Conservation (phyloP, 2,888 invertebrate species). For the Drosophila prostipennis region DNA sequence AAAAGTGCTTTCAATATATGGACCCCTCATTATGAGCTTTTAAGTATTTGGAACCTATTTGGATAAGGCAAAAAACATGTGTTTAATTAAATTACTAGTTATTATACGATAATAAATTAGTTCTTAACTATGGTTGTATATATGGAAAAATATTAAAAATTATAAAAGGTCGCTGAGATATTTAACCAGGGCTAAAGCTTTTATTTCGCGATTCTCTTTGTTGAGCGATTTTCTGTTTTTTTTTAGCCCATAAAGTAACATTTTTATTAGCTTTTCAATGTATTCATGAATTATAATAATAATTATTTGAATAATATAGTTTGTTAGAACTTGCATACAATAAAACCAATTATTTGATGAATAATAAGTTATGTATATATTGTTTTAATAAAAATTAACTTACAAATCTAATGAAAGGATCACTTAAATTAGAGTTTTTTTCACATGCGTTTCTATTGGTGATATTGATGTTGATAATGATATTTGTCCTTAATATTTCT, state of each 20-base stretch:
- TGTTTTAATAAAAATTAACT: not conserved
- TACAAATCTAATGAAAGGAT: too few relatives aligned
- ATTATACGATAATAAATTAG: not conserved
- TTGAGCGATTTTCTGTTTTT: too few relatives aligned
- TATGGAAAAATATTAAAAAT: not conserved
- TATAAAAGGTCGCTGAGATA: not conserved
- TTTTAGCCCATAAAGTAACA: too few relatives aligned
- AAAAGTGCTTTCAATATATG: not conserved
- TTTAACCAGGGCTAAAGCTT: not conserved
- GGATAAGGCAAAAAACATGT: not conserved
- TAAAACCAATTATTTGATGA: not conserved
- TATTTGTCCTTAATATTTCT: too few relatives aligned
- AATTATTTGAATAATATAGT: not conserved
- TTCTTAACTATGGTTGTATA: not conserved
- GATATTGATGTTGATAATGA: too few relatives aligned
- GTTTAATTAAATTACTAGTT: too few relatives aligned
- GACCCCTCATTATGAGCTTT: not conserved
- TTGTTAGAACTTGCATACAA: not conserved
- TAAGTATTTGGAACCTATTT: too few relatives aligned
- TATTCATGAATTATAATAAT: conserved; percentile 7
- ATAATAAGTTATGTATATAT: not conserved
- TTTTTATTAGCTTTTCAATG: not conserved
- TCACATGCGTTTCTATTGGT: too few relatives aligned
- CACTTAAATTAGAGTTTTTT: not conserved
- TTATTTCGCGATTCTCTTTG: too few relatives aligned